These are phyloP conservation scores for Drosophila bunnanda DNA, from an alignment of 2,888 invertebrate genomes.

Conservation along the genomic window DNA sequence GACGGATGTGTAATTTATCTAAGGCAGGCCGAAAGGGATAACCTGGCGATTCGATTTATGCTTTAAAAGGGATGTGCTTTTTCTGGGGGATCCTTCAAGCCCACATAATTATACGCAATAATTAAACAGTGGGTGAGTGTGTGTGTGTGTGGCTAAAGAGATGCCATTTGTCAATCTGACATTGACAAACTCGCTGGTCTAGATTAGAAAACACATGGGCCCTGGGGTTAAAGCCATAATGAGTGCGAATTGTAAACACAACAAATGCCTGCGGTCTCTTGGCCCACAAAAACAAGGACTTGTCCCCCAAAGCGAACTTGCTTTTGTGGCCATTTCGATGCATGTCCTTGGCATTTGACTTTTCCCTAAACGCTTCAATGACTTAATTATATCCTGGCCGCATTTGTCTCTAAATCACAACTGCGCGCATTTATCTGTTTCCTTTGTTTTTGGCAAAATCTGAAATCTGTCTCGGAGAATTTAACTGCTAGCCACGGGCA, in stretches of 20 bases:
- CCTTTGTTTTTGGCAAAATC: conserved; percentile 35
- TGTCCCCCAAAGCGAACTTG: conserved; percentile 39
- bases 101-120: conserved; percentile 33
- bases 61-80: conserved; percentile 3
- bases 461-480: conserved; percentile 62
- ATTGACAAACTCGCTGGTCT: conserved; percentile 40
- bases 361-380: conserved; percentile 57
- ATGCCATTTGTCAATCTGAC: conserved; percentile 50
- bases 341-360: conserved; percentile 42
- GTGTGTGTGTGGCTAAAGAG: conserved; percentile 14
- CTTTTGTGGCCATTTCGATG: conserved; percentile 24
- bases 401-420: conserved; percentile 59
- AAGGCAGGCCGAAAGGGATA: conserved; percentile 2
- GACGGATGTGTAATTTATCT: conserved; percentile 2
- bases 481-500: conserved; percentile 63
- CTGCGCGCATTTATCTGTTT: conserved; percentile 31
- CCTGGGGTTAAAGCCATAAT: conserved; percentile 20
- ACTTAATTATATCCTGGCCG: conserved; percentile 65
- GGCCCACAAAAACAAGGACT: conserved; percentile 13
- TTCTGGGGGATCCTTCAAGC: not conserved
- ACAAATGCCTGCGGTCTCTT: conserved; percentile 26
- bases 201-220: conserved; percentile 29
- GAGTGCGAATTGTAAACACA: conserved; percentile 48
- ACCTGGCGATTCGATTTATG: conserved; percentile 32
- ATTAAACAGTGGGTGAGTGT: conserved; percentile 23